Percentiles rank a stretch among this genome's conserved stretches.
Conservation (phyloP, 2,797 vertebrate genomes). For the Vipera ursinii region DNA sequence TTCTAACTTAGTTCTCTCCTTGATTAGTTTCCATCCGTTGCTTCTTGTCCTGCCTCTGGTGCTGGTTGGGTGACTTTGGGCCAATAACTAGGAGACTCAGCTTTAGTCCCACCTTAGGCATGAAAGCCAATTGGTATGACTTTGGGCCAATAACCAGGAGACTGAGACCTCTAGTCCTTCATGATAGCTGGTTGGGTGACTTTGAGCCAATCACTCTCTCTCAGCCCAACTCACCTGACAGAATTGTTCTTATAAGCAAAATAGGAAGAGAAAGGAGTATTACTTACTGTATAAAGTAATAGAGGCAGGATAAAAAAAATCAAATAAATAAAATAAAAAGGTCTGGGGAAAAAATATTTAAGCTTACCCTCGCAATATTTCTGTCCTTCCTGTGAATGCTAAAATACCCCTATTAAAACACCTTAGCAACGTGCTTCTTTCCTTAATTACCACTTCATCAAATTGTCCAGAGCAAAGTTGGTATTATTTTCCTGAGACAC, state of each 20-base stretch:
- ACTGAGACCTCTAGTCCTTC: too few species aligned
- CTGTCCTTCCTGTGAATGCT: constrained; percentile 23
- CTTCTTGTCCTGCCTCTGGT: too few species aligned
- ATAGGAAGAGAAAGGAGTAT: background rate
- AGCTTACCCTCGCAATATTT: constrained; percentile 8
- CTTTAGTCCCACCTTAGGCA: too few species aligned
- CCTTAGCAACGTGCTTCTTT: constrained; percentile 52
- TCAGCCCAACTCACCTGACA: background rate
- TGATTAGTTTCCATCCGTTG: too few species aligned
- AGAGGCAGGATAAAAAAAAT: background rate
- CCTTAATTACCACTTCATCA: constrained; percentile 61
- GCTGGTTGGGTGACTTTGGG: background rate
- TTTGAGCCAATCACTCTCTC: background rate
- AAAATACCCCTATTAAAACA: constrained; percentile 33
- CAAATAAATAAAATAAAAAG: background rate
- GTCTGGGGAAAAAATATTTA: background rate
- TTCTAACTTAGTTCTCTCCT: too few species aligned
- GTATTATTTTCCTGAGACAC: constrained; percentile 61
- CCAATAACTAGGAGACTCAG: background rate
- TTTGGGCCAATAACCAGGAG: too few species aligned
- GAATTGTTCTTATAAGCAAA: background rate
- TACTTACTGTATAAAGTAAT: background rate
- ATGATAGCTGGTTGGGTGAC: too few species aligned
- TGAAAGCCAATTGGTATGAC: too few species aligned
- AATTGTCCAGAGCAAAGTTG: constrained; percentile 54